Base-by-base conservation (phyloP, 2,888 invertebrate genomes). In the Diachrysia chrysitis region DNA sequence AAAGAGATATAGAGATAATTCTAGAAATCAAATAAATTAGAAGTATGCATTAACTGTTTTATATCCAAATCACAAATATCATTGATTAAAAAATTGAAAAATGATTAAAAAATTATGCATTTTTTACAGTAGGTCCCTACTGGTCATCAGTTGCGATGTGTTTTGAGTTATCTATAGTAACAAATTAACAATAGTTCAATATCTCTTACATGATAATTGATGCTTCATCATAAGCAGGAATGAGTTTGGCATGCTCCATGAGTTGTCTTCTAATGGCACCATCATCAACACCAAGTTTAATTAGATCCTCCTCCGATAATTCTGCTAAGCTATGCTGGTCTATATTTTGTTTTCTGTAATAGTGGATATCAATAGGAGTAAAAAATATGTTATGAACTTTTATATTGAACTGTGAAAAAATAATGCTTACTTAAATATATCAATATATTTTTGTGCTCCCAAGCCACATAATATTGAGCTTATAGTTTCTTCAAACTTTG, bases 361-460 rank as follows among this genome's bases (percentile, higher is more conserved):
- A 61, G 37, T 37, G 62, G 66, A 37, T 25, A 32, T 58, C 58
- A 29, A 35, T 19, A 58, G 63, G 17, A 37, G 4, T 23, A 73
- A 9, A 12, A n/a, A 12, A 5, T 14, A 0, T 3, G 4, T 7
- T 23, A 9, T 9, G 0, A 58, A 21, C 10, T 25, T 14, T 57
- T 16, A 42, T 9, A 21, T 16, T 14, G 19, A 10, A 32, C 2
- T 4, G 7, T 9, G 21, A 58, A 54, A 60, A 57, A 29, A 35
- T 23, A 12, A 14, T 46, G 65, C 81, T 85, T 87, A 95, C 95
- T 89, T 92, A 78, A 95, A 95, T 76, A 93, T 86, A 71, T 93
- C 87, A 37, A 92, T 84, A 79, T 94, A 95, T 88, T 91, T 90
- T 84, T 95, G 94, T 59, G 92, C 95, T 48, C 91, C 93, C 63